phyloP scores from a whole-genome alignment of 2,797 vertebrate genomes.

The Macrochelys suwanniensis region DNA sequence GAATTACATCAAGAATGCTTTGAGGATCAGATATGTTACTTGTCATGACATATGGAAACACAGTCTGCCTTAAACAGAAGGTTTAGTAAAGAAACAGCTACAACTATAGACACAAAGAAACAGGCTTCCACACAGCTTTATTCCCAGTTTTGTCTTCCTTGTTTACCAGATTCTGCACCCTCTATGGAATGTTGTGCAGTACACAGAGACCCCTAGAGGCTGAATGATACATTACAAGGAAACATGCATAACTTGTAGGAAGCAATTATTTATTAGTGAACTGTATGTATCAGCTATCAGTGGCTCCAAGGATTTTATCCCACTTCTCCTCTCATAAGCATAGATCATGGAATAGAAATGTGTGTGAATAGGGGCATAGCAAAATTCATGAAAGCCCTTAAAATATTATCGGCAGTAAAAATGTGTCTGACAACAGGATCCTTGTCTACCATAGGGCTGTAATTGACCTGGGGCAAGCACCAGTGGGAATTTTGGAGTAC shows the following conservation, averaged over 20 bases:
- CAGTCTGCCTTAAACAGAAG: neutral
- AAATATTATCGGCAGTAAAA: neutral
- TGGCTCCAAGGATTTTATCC: neutral
- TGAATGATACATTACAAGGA: neutral
- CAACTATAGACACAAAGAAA: neutral
- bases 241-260: neutral
- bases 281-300: neutral
- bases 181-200: neutral
- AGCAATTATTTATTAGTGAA: neutral
- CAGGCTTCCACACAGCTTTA: neutral
- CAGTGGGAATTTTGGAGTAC: accelerated
- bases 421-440: too few species aligned
- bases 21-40: neutral
- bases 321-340: neutral
- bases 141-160: neutral
- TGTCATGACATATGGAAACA: neutral
- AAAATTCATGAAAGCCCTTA: neutral
- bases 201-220: neutral
- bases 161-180: neutral
- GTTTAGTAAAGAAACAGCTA: too few species aligned
- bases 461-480: neutral
- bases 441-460: neutral
- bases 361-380: neutral
- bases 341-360: too few species aligned
- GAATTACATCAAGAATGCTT: neutral